Evolutionary conservation across 2,113 vertebrate species (phyloP).

Genomic region (Gymnocephalus cernua): DNA sequence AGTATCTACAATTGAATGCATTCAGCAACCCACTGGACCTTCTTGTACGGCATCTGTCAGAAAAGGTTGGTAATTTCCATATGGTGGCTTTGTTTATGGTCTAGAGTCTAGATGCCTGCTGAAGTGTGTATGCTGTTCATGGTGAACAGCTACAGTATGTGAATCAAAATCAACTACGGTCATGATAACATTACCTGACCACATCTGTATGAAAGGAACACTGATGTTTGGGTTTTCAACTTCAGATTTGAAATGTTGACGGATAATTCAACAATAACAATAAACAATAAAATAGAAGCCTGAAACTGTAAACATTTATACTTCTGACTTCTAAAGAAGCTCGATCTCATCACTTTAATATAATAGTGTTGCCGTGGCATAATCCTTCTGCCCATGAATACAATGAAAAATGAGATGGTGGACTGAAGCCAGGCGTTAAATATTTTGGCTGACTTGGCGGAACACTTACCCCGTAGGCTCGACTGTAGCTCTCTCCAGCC

Average conservation of each 20-base stretch:
- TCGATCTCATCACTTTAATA: not conserved
- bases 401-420: slow-evolving; percentile 5
- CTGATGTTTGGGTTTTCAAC: not conserved
- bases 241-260: slow-evolving; percentile 16
- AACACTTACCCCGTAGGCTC: slow-evolving; percentile 93
- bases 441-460: not conserved
- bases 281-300: not conserved
- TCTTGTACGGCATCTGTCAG: slow-evolving; percentile 2
- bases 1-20: slow-evolving; percentile 2
- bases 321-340: slow-evolving; percentile 6
- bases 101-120: not conserved
- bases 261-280: slow-evolving; percentile 23
- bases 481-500: slow-evolving; percentile 99
- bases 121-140: not conserved
- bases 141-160: not conserved
- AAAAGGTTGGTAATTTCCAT: not conserved
- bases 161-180: slow-evolving; percentile 6
- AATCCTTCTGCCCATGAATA: not conserved
- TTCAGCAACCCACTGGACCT: not conserved
- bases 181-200: not conserved
- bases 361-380: slow-evolving; percentile 8
- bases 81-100: not conserved
- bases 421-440: slow-evolving; percentile 7
- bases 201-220: slow-evolving; percentile 30
- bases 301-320: slow-evolving; percentile 6